Conservation (phyloP, 2,797 vertebrate genomes). For the Orestias chungarensis region DNA sequence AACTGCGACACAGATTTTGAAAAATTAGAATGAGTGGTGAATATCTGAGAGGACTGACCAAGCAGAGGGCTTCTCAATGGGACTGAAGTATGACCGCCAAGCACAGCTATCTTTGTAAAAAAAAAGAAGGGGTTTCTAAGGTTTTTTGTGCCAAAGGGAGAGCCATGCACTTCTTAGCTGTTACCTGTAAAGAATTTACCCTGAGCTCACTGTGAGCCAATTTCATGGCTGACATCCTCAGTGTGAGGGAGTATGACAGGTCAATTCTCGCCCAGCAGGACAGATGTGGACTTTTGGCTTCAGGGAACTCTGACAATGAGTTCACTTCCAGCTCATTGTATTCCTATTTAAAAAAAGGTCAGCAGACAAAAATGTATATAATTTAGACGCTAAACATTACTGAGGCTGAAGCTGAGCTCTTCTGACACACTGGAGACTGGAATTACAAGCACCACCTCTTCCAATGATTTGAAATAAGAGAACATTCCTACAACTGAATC, state of each 20-base stretch:
- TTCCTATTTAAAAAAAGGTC: constrained; percentile 60
- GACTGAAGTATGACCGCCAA: constrained; percentile 14
- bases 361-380: constrained; percentile 55
- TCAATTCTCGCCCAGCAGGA: constrained; percentile 67
- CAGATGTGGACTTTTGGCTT: constrained; percentile 42
- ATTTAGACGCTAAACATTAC: constrained; percentile 47
- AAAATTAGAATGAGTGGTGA: background rate
- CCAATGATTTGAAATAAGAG: no score
- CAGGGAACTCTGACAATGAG: constrained; percentile 41
- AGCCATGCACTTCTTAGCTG: constrained; percentile 34
- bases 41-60: background rate
- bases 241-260: constrained; percentile 58
- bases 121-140: constrained; percentile 45
- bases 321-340: constrained; percentile 44
- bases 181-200: constrained; percentile 66
- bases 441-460: no score
- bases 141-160: constrained; percentile 36
- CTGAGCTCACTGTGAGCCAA: constrained; percentile 63
- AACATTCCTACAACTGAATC: no score
- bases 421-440: no score
- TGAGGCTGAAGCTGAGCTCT: no score
- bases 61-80: constrained; percentile 4
- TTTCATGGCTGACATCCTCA: constrained; percentile 78
- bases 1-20: background rate
- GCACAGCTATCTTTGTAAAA: constrained; percentile 36